Conservation (phyloP, 1,140 invertebrate genomes). For the Aphaenogaster rudis region DNA sequence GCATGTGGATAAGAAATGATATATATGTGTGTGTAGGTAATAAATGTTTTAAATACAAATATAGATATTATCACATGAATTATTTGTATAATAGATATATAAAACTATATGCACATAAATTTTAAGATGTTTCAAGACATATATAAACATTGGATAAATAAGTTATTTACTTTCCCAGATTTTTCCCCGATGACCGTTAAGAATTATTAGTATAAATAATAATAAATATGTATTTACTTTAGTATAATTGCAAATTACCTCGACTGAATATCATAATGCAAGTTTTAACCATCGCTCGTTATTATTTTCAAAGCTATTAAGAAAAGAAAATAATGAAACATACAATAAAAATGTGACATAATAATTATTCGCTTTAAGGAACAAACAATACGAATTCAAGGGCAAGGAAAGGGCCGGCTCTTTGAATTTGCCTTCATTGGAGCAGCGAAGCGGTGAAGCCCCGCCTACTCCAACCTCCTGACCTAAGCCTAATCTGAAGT, state of each 20-base stretch:
- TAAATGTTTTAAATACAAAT: not conserved
- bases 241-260: not conserved
- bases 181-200: not conserved
- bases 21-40: not conserved
- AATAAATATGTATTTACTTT: not conserved
- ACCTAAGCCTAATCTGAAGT: no score
- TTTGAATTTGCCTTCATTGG: no score
- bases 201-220: not conserved
- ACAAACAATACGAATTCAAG: not conserved
- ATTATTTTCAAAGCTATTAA: not conserved
- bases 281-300: not conserved
- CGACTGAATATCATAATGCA: no score
- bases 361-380: not conserved
- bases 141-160: not conserved
- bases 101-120: not conserved
- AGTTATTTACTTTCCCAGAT: not conserved
- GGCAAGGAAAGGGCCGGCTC: no score
- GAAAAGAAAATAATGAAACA: not conserved
- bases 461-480: no score
- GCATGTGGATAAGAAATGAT: not conserved
- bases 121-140: not conserved
- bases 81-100: slow-evolving; percentile 13
- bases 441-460: no score
- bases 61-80: not conserved
- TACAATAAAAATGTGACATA: not conserved